Percentiles rank a stretch among this genome's conserved stretches.
phyloP scores from a whole-genome alignment of 2,888 invertebrate genomes.

The Zonitis immaculata region DNA sequence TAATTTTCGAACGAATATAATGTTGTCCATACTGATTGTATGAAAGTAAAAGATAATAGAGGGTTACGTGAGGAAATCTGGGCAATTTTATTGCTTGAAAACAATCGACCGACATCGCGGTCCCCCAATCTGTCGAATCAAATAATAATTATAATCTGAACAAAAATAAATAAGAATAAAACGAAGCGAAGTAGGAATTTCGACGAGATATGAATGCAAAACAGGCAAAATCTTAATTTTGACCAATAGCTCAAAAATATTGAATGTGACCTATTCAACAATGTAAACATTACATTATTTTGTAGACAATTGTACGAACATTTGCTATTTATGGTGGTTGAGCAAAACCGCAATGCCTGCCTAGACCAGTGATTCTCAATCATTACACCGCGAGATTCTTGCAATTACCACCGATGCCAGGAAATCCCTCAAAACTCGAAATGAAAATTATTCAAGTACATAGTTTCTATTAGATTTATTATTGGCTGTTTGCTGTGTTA shows the following conservation, averaged over 20 bases:
- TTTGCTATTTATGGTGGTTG: too few relatives aligned
- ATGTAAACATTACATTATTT: neutral
- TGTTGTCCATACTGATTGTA: constrained; percentile 2
- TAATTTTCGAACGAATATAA: constrained; percentile 28
- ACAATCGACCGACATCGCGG: neutral
- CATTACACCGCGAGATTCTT: too few relatives aligned
- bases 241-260: too few relatives aligned
- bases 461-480: too few relatives aligned
- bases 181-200: too few relatives aligned
- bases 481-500: neutral
- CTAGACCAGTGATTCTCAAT: too few relatives aligned
- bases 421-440: too few relatives aligned
- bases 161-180: too few relatives aligned
- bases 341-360: too few relatives aligned
- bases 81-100: neutral
- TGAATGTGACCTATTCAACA: neutral
- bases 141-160: neutral
- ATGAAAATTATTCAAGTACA: too few relatives aligned
- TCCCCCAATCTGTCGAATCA: neutral
- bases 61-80: constrained; percentile 1
- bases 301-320: too few relatives aligned
- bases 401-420: too few relatives aligned
- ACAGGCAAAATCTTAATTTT: neutral
- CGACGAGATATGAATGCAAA: neutral
- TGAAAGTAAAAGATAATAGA: neutral